Evolutionary conservation across 2,113 vertebrate genomes (phyloP), one percentile per base, ranked within the genome.

Genomic region (Ceyx margarethae): DNA sequence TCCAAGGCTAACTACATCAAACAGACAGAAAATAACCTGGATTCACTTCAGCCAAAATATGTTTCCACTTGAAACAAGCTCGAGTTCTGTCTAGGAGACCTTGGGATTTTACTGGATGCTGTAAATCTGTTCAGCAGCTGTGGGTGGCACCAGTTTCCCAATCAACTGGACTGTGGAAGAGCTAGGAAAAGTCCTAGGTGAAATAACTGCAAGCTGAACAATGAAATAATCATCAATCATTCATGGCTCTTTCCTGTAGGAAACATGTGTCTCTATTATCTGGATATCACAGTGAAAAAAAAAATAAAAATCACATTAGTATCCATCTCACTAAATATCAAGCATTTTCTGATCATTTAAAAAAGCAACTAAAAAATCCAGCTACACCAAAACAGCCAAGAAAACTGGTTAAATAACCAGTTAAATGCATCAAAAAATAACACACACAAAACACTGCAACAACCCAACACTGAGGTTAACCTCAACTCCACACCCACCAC

Each of bases 201-300:
- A 97, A 95, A 94, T 91, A 95, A 96, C 89, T 66, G 90, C 88
- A 94, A 95, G 84, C 93, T 92, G 95, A 97, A 96, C 94, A 97
- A 97, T 97, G 93, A 97, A 97, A 94, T 74, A 73, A 89, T 94
- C 93, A 95, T 97, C 93, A 95, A 96, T 97, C 97, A 97, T 96
- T 95, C 93, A 77, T 75, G 75, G 91, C 77, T 93, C 75, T 95
- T 98, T 98, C 98, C 97, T 95, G 89, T 71, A 97, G 95, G 96
- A 98, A 98, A 96, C 83, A 89, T 22, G 80, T 85, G 80, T 62
- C 64, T 65, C 89, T 91, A 91, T 91, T 97, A 97, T 95, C 94
- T 84, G 76, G 83, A 50, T 77, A 89, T 46, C 72, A 76, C 69
- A 68, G 75, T 74, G 57, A 79, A 37, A 37, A 37, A 37, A 37